phyloP scores from a whole-genome alignment of 2,797 vertebrate species.

The Galagoides demidoff region DNA sequence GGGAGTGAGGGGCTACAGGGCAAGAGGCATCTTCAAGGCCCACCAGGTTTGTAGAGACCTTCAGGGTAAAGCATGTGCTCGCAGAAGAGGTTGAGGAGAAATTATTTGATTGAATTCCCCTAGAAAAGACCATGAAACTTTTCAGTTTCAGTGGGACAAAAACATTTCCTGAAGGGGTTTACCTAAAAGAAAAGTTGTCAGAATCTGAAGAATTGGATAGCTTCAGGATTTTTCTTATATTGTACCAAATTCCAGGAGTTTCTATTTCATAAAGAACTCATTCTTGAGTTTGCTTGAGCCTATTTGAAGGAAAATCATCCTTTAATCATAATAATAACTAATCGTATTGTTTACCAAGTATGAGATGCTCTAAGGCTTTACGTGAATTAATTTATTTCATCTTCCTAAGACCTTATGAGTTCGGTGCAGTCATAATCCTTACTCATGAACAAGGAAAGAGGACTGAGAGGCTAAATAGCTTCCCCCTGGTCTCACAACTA shows the following conservation, averaged over 20 bases:
- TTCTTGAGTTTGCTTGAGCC: neutral
- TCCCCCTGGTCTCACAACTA: neutral
- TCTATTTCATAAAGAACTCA: neutral
- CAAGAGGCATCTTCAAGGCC: neutral
- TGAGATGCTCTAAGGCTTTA: neutral
- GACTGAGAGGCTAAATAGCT: neutral
- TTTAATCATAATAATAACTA: neutral
- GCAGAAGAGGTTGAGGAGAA: neutral
- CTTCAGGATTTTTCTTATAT: neutral
- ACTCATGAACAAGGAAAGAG: neutral
- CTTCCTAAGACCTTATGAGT: neutral
- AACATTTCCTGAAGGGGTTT: neutral
- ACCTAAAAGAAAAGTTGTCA: neutral
- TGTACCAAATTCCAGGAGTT: neutral
- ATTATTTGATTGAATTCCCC: neutral
- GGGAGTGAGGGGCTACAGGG: neutral
- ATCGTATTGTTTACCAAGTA: neutral
- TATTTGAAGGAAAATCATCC: neutral
- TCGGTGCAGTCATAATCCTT: neutral
- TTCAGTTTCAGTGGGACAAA: neutral
- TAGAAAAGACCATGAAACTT: neutral
- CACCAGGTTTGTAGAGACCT: neutral
- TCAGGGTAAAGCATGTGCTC: neutral
- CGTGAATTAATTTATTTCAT: neutral
- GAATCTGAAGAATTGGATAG: neutral